Base-by-base conservation (phyloP, 2,888 invertebrate genomes). In the Ophion ellenae region DNA sequence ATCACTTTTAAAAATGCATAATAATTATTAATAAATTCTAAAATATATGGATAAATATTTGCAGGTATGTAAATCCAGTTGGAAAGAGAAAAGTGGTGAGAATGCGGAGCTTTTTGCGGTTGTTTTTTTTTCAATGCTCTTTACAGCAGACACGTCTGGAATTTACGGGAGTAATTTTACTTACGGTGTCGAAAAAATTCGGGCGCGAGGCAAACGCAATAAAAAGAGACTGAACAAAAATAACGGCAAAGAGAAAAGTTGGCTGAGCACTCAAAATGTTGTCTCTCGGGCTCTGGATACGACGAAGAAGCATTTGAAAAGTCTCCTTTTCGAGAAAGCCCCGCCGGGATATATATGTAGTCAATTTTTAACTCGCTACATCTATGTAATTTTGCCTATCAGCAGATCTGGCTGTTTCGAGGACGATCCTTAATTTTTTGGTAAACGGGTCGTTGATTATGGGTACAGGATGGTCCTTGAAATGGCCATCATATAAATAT, bases 251-350 rank as follows among this genome's bases (percentile, higher is more conserved):
- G 40, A 40, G 20, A 0, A 59, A 74, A 73, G 47, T 11, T 66
- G 7, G 57, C 3, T 53, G 61, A 10, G 28, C 36, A 47, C 9
- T 17, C 45, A 67, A 71, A 82, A 57, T 78, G 70, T 28, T 14
- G 36, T 11, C 17, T 59, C 40, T 69, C 11, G 74, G 20, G 24
- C 66, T 69, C 67, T 81, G 32, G 32, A 32, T 32, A 32, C 79
- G 79, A 67, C 47, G 57, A 71, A 14, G 75, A 28, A 75, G 75
- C 36, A 7, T 64, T 59, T 24, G 45, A 40, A 40, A 59, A 40
- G 73, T 28, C 14, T 83, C 45, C 67, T 11, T 63, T 20, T n/a
- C 28, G 28, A 28, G 28, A 28, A 28, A 28, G 28, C 28, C 28
- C 28, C 28, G 28, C 28, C 28, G 28, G 28, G 0, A 28, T 28